Base-by-base conservation (phyloP, 2,888 invertebrate species). In the Tolmerus cingulatus region DNA sequence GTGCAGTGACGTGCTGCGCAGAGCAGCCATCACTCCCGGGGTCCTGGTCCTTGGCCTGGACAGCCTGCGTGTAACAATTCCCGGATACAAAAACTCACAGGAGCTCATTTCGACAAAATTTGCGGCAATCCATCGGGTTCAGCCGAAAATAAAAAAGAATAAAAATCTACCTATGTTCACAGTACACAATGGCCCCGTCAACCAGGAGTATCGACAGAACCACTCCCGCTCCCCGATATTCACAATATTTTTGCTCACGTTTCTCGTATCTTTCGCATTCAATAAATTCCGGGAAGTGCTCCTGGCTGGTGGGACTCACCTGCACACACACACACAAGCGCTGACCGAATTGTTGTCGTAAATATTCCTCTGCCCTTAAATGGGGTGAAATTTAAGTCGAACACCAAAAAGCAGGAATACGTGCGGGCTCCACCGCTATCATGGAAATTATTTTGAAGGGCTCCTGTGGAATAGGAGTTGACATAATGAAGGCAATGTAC, bases 371-470 rank as follows among this genome's bases (percentile, higher is more conserved):
- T 46, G 27, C 43, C 37, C 78, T 23, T 23, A 40, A 78, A 78
- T 78, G 23, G 43, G 43, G 19, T 23, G 40, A 78, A 78, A 43
- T 78, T 78, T 78, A 43, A 43, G 43, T 78, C 78, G 78, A 78
- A 78, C 37, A 40, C 23, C 78, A 78, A 19, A 40, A 78, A 14
- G 78, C 43, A 40, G 40, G 43, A 78, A 27, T 46, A 43, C 78
- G 23, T 78, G 78, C 40, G 40, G 19, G 43, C 23, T 14, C 78
- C 46, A 12, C 78, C 12, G 40, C 43, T 78, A 78, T 78, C 78
- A 78, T 78, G 78, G 43, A 78, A 78, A 78, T 78, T 43, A 78
- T 78, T 78, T 43, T 78, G 78, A 78, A 78, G 78, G 12, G 19
- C 37, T n/a, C 19, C 37, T 43, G 27, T 43, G 16, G 23, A 78